Percentiles rank a stretch among this genome's conserved stretches.
phyloP scores from a whole-genome alignment of 2,888 invertebrate species.

The Apamea anceps region DNA sequence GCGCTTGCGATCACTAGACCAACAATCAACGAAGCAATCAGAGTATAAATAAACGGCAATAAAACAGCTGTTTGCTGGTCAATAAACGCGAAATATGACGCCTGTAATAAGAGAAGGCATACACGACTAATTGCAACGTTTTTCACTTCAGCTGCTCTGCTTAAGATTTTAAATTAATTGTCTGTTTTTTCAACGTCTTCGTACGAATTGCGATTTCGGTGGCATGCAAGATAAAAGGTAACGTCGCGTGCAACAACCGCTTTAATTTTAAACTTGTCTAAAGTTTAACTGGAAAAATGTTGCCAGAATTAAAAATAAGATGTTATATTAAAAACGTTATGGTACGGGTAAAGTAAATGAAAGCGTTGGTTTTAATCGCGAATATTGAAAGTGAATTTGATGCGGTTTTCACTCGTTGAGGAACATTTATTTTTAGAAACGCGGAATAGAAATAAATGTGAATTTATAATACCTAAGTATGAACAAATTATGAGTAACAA shows the following conservation, averaged over 20 bases:
- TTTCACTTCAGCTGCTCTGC: slow-evolving; percentile 1
- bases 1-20: neutral
- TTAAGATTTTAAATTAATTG: slow-evolving; percentile 28
- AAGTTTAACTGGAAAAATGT: slow-evolving; percentile 15
- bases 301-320: slow-evolving; percentile 11
- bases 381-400: slow-evolving; percentile 38
- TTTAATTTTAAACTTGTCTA: slow-evolving; percentile 32
- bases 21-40: neutral
- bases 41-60: neutral
- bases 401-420: slow-evolving; percentile 25
- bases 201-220: slow-evolving; percentile 25
- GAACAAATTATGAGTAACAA: neutral
- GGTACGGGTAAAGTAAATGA: slow-evolving; percentile 9
- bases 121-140: slow-evolving; percentile 29
- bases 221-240: slow-evolving; percentile 32
- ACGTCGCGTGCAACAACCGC: slow-evolving; percentile 30
- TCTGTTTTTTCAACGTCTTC: slow-evolving; percentile 26
- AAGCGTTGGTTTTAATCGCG: slow-evolving; percentile 9
- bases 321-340: slow-evolving; percentile 1
- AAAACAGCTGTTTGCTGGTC: slow-evolving; percentile 13
- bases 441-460: slow-evolving; percentile 2
- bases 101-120: slow-evolving; percentile 25
- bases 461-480: neutral
- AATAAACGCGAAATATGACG: slow-evolving; percentile 15
- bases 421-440: slow-evolving; percentile 10